Evolutionary conservation across 2,797 vertebrate species (phyloP).

Genomic region (Acanthurus leucopareius): DNA sequence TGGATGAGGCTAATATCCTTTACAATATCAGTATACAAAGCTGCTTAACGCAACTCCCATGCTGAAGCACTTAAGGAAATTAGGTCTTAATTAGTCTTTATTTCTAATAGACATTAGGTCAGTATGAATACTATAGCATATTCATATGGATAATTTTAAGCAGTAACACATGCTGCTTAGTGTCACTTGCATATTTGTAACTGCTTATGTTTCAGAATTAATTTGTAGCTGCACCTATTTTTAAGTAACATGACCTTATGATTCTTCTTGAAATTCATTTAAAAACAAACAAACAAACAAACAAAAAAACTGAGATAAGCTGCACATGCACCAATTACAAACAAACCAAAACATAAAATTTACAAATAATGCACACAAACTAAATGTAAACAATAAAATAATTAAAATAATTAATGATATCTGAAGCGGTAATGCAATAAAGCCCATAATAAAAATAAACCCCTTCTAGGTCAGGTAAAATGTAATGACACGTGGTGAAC

Average conservation of each 20-base stretch:
- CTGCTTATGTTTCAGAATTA: not conserved
- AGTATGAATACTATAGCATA: conserved; percentile 23
- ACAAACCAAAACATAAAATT: not conserved
- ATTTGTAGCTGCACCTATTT: not conserved
- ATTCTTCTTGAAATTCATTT: too few relatives aligned
- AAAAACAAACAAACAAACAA: too few relatives aligned
- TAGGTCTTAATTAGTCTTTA: conserved; percentile 60
- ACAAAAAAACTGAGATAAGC: too few relatives aligned
- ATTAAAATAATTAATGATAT: not conserved
- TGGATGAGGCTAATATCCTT: conserved; percentile 69
- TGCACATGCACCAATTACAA: too few relatives aligned
- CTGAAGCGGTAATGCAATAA: not conserved
- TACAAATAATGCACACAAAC: not conserved
- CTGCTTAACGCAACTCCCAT: conserved; percentile 66
- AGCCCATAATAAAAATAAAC: not conserved
- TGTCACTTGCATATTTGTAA: conserved; percentile 1
- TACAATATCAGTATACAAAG: conserved; percentile 69
- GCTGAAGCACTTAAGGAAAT: conserved; percentile 63
- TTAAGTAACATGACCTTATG: not conserved
- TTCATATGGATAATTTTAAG: conserved; percentile 19
- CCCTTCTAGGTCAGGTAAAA: not conserved
- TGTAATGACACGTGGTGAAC: not conserved
- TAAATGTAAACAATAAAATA: not conserved
- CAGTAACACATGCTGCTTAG: not conserved
- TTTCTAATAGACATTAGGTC: conserved; percentile 48